Base-by-base conservation (phyloP, 2,797 vertebrate genomes). In the Smutsia temminckii region DNA sequence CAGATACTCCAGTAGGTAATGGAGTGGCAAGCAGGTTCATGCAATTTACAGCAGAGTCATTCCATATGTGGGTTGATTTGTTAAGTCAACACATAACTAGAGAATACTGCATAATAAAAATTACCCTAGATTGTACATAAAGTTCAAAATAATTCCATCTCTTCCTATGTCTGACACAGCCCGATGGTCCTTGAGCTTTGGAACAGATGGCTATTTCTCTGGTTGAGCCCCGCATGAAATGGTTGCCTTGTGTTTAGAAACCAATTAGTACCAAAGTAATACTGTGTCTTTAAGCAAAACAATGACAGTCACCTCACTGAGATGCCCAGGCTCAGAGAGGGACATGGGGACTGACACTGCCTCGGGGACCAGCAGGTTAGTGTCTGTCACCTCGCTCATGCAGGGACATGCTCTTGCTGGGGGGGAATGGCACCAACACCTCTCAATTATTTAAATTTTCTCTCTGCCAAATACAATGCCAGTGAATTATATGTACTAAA, bases 191-290 rank as follows among this genome's bases (percentile, higher is more conserved):
- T 89, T 64, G 91, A 69, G 79, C 27, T 0, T 32, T 7, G 42
- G 71, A 84, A 78, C 53, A 89, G 79, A 84, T 94, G 71, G 72
- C 79, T 53, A 2, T 51, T 79, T 34, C 53, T 32, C 71, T 51
- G 57, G 46, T 51, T 72, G 51, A 79, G 64, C 53, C 71, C 32
- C 42, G 69, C 55, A 29, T 53, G 61, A 68, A 88, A 71, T 9
- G 32, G 49, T 84, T 57, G 63, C 85, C 34, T 77, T 63, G 53
- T 81, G 77, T 88, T 63, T 77, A 89, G 85, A 71, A 85, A 57
- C 49, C 64, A 71, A 4, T 79, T 93, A 57, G 53, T 79, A 69
- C 57, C 29, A 37, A 93, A 79, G 57, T 79, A 79, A 16, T 49
- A 34, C 23, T 61, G 6, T 61, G 13, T 85, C 64, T 93, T 85